Base-by-base conservation (phyloP, 2,888 invertebrate species). In the Gymnocheta viridis region DNA sequence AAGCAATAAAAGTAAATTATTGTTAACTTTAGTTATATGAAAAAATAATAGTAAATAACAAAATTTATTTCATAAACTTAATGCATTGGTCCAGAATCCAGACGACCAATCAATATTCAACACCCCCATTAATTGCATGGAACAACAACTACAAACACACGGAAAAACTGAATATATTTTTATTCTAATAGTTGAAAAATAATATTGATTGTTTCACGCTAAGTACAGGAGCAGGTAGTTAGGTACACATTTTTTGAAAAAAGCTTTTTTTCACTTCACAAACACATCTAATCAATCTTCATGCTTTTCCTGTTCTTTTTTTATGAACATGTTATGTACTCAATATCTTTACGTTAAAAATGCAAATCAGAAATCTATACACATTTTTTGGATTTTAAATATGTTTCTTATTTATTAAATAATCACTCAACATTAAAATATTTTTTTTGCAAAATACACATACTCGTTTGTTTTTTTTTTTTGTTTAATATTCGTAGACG, bases 181-280 rank as follows among this genome's bases (percentile, higher is more conserved):
- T 54, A 60, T 62, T 66, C 60, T 47, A 54, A 56, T 60, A 73
- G 44, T 69, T 73, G 32, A 19, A 64, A 74, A 76, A 70, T 51
- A 78, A 74, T 82, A 82, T 82, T 79, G 82, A 82, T 82, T 82
- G 74, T 82, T 82, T 82, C 73, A 82, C 64, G 69, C 35, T 67
- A 69, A 74, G 24, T 66, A 62, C 44, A 69, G 64, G 79, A 82
- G 74, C 79, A 82, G 82, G 82, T 78, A 78, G 78, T 82, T 79
- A 70, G 82, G 82, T 82, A 82, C 82, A 82, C 69, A 82, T 79
- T 79, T 82, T 82, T 64, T 56, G 14, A 27, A 62, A 67, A 76
- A 54, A 69, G 56, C 38, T 54, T 4, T 22, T 60, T 73, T 77
- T 72, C 56, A 73, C 51, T 69, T 74, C 54, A 64, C 44, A 44